A percentile compares a stretch with the other conserved stretches of the same genome.
phyloP scores from a whole-genome alignment of 2,797 vertebrate genomes.

The Pitangus sulphuratus region DNA sequence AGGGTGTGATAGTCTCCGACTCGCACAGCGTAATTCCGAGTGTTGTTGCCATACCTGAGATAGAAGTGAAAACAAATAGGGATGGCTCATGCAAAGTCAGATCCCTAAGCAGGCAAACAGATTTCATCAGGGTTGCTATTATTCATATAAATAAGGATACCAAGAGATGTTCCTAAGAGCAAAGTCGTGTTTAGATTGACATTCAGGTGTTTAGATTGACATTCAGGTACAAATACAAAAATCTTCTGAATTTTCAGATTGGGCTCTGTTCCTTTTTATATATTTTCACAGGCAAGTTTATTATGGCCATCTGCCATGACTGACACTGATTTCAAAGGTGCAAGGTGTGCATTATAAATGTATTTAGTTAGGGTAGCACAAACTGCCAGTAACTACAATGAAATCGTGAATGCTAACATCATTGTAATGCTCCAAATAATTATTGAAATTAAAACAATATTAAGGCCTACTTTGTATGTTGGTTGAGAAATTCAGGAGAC shows the following conservation, averaged over 20 bases:
- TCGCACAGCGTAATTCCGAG: slow-evolving; percentile 87
- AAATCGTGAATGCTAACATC: background rate
- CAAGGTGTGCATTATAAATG: background rate
- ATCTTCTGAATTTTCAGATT: background rate
- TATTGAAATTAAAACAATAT: background rate
- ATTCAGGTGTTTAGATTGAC: background rate
- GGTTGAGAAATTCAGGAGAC: background rate
- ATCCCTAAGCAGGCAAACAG: background rate
- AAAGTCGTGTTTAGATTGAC: background rate
- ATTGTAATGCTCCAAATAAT: background rate
- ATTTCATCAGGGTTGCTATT: background rate
- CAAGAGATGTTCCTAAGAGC: no score
- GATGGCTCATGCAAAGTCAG: background rate
- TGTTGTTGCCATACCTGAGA: slow-evolving; percentile 91
- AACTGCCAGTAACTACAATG: background rate
- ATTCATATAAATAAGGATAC: background rate
- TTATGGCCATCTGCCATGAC: background rate
- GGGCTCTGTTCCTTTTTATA: background rate
- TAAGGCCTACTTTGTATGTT: background rate
- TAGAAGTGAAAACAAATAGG: background rate
- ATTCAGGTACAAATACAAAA: background rate
- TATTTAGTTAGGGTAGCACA: background rate
- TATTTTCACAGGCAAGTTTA: background rate
- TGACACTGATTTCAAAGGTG: background rate
- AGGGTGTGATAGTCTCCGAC: slow-evolving; percentile 95